Conservation (phyloP, 2,113 vertebrate genomes). For the Athene cunicularia region DNA sequence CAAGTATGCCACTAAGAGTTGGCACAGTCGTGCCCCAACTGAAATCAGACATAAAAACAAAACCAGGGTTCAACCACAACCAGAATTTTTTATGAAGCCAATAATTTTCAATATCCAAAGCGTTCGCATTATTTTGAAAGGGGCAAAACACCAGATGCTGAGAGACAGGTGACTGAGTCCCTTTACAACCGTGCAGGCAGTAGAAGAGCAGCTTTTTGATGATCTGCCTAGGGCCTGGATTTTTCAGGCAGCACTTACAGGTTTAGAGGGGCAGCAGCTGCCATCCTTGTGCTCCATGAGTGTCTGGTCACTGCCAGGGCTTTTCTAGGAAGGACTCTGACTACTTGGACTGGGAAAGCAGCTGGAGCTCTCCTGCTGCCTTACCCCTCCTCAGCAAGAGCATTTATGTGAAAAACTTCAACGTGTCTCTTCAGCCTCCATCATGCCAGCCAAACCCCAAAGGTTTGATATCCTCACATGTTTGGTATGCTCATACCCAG, state of each 20-base stretch:
- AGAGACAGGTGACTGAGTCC: fast-evolving
- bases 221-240: background rate
- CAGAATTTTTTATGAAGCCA: fast-evolving
- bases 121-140: fast-evolving
- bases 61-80: background rate
- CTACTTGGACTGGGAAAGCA: slow-evolving; percentile 12
- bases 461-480: no score
- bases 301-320: background rate
- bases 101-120: background rate
- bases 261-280: slow-evolving; percentile 6
- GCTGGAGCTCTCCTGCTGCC: background rate
- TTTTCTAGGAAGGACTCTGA: background rate
- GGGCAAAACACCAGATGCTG: fast-evolving
- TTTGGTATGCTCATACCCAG: background rate
- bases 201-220: background rate
- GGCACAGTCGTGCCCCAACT: background rate
- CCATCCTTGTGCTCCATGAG: background rate
- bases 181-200: background rate
- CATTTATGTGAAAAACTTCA: background rate
- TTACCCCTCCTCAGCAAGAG: background rate
- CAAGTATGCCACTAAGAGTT: fast-evolving
- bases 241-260: background rate
- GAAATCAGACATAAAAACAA: background rate
- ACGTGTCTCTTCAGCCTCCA: background rate
- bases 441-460: background rate